Base-by-base conservation (phyloP, 1,140 invertebrate species). In the Muscidifurax raptorellus region DNA sequence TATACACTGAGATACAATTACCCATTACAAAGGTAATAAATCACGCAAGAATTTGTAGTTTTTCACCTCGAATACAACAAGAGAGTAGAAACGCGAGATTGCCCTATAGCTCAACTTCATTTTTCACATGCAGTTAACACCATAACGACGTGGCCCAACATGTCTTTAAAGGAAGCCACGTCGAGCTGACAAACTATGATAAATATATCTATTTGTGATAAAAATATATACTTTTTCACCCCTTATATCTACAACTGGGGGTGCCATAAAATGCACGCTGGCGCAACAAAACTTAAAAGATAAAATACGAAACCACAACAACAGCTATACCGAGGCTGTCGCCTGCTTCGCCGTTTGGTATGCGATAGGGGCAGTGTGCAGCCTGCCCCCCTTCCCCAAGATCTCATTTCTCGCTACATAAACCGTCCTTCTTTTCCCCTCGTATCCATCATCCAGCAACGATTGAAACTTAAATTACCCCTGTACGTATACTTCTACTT, bases 391-490 rank as follows among this genome's bases (percentile, higher is more conserved):
- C n/a, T n/a, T n/a, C n/a, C n/a, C 25, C 64, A n/a, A 12, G 66
- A 69, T 52, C 89, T 90, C 89, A 88, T 90, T 90, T 90, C 85
- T 89, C 89, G 87, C 89, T 90, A 90, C 89, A 90, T 90, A 90
- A 90, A 90, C 86, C 86, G 85, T 83, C 88, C 77, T 52, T 72
- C 71, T 77, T 72, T 71, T 74, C 7, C 71, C 13, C 28, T 59
- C 47, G 40, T 71, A 18, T 47, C 40, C 71, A 74, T 13, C 40
- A 9, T 44, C 36, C 36, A 47, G 27, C n/a, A 27, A 30, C 22
- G 47, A 79, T 79, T 18, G 59, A 67, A 79, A 52, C 30, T n/a
- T 30, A 15, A 30, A 59, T 77, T 44, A 75, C 40, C 1, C 22
- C 52, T 22, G 52, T 6, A 59, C 52, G n/a, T 9, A 9, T 9